Percentiles rank a stretch among this genome's conserved stretches.
Conservation (phyloP, 2,888 invertebrate genomes). For the Agrypnus murinus region DNA sequence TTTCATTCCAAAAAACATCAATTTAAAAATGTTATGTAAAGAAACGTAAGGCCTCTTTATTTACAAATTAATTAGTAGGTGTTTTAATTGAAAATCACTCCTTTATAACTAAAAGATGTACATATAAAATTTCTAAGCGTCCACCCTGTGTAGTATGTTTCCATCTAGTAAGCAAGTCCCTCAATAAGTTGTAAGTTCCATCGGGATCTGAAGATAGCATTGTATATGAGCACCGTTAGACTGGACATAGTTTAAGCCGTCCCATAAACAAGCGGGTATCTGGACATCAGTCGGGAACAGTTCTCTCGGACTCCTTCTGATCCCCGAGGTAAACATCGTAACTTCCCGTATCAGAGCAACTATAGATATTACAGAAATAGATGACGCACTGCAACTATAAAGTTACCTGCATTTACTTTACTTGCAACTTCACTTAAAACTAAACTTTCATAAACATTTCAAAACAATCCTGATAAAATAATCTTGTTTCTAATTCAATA, state of each 20-base stretch:
- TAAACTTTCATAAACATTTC: conserved; percentile 32
- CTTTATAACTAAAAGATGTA: too few relatives aligned
- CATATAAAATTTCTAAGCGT: conserved; percentile 6
- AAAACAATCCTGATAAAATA: neutral
- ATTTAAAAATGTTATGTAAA: too few relatives aligned
- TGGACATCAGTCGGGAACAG: conserved; percentile 71
- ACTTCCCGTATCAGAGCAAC: conserved; percentile 67
- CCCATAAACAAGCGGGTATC: conserved; percentile 72
- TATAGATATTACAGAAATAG: conserved; percentile 60
- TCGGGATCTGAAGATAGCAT: conserved; percentile 71
- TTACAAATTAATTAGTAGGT: too few relatives aligned
- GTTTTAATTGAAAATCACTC: too few relatives aligned
- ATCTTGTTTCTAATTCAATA: conserved; percentile 5
- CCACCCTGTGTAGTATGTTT: conserved; percentile 55
- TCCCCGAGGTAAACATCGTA: conserved; percentile 72
- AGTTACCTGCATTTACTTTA: conserved; percentile 44
- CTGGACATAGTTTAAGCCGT: conserved; percentile 72
- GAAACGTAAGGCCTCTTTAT: too few relatives aligned
- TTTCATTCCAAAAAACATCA: too few relatives aligned
- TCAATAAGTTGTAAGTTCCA: conserved; percentile 64
- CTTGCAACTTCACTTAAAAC: conserved; percentile 27
- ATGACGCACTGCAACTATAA: conserved; percentile 54
- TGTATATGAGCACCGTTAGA: conserved; percentile 72
- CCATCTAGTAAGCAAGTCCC: conserved; percentile 58
- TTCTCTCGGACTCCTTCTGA: conserved; percentile 61